Evolutionary conservation across 1,140 invertebrate species (phyloP).

Genomic region (Aporrectodea caliginosa): DNA sequence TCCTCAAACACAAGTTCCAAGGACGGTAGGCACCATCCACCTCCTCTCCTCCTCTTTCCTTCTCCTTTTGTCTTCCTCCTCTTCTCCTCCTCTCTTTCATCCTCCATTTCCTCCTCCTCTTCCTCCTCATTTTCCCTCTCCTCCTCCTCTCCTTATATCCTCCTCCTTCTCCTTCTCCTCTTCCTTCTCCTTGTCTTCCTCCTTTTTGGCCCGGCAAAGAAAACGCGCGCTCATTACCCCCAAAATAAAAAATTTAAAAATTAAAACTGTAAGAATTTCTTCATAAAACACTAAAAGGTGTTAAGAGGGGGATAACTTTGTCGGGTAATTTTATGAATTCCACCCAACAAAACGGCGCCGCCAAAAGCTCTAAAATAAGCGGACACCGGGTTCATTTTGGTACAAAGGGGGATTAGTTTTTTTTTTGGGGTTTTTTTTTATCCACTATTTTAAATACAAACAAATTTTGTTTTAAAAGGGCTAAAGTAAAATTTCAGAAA

Average conservation of each 20-base stretch:
- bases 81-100: neutral
- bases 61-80: neutral
- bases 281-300: neutral
- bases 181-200: neutral
- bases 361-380: too few relatives aligned
- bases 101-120: neutral
- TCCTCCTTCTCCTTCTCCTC: neutral
- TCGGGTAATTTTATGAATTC: too few relatives aligned
- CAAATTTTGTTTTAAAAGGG: too few relatives aligned
- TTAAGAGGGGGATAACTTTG: neutral
- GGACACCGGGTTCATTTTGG: too few relatives aligned
- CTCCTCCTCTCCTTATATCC: neutral
- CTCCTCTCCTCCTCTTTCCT: neutral
- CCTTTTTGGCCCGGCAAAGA: neutral
- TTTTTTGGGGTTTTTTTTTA: too few relatives aligned
- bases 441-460: too few relatives aligned
- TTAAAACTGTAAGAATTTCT: too few relatives aligned
- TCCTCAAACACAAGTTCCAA: slow-evolving; percentile 94
- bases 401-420: too few relatives aligned
- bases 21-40: slow-evolving; percentile 78
- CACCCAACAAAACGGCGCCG: too few relatives aligned
- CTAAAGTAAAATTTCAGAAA: too few relatives aligned
- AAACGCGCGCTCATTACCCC: too few relatives aligned
- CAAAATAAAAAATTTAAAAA: too few relatives aligned
- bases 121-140: neutral